phyloP scores from a whole-genome alignment of 1,140 invertebrate species.

The Caerostris darwini region DNA sequence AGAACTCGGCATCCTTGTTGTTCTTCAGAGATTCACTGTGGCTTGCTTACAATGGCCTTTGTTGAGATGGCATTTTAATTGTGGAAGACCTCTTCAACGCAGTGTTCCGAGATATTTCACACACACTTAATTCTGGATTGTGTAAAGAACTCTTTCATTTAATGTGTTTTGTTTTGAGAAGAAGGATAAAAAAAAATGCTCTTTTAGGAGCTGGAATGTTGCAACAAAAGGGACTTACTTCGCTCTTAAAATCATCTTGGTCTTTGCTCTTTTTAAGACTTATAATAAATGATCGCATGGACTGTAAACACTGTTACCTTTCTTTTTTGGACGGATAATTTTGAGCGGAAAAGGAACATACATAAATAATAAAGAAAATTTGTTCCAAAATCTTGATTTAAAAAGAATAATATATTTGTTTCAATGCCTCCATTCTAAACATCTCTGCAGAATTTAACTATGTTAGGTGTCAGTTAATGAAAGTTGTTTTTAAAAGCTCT shows the following conservation, averaged over 20 bases:
- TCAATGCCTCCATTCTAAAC: too few relatives aligned
- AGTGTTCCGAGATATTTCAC: conserved; percentile 43
- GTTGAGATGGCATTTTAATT: conserved; percentile 64
- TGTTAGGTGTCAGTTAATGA: too few relatives aligned
- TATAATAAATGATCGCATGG: conserved; percentile 46
- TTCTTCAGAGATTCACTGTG: conserved; percentile 1
- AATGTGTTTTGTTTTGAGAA: conserved; percentile 31
- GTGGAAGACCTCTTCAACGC: conserved; percentile 11
- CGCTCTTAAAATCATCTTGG: conserved; percentile 27
- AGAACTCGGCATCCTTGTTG: conserved; percentile 4
- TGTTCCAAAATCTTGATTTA: background rate
- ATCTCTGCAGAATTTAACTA: too few relatives aligned
- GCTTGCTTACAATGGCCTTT: conserved; percentile 54
- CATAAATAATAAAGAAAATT: background rate
- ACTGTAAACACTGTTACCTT: conserved; percentile 42
- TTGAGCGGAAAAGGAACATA: background rate
- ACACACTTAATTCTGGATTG: conserved; percentile 41
- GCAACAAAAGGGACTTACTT: conserved; percentile 54
- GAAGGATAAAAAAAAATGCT: conserved; percentile 11
- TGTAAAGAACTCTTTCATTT: conserved; percentile 58
- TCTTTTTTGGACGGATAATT: background rate
- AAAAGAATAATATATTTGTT: background rate
- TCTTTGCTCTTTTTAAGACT: conserved; percentile 57
- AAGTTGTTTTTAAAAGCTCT: too few relatives aligned
- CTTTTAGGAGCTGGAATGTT: conserved; percentile 7